Evolutionary conservation across 2,797 vertebrate genomes (phyloP).

Genomic region (Moxostoma hubbsi): DNA sequence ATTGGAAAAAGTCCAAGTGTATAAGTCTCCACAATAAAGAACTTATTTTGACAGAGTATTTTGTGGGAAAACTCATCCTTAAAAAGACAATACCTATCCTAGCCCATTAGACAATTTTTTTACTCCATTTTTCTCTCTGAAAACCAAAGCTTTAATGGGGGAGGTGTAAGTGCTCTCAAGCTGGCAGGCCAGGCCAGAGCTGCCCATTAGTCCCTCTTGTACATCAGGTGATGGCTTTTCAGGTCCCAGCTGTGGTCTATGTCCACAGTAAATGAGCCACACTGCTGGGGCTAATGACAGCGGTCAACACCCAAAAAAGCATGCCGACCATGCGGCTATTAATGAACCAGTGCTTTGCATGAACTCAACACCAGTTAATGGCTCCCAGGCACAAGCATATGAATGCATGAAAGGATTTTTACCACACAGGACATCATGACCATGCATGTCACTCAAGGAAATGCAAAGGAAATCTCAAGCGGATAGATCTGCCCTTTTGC

Average conservation of each 20-base stretch:
- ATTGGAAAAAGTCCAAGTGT: conserved; percentile 4
- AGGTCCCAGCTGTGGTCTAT: conserved; percentile 65
- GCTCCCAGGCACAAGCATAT: conserved; percentile 17
- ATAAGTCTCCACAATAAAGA: background rate
- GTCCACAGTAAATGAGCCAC: conserved; percentile 64
- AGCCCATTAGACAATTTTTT: background rate
- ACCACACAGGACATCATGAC: conserved; percentile 26
- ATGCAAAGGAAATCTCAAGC: conserved; percentile 30
- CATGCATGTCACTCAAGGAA: conserved; percentile 46
- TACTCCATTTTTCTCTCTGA: background rate
- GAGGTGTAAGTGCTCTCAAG: conserved; percentile 1
- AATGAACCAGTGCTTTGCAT: conserved; percentile 24
- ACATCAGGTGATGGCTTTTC: conserved; percentile 57
- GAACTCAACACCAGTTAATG: conserved; percentile 35
- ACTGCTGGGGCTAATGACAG: conserved; percentile 68
- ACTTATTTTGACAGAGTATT: background rate
- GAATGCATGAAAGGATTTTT: conserved; percentile 39
- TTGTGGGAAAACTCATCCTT: background rate
- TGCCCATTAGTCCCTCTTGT: conserved; percentile 42
- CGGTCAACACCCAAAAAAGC: conserved; percentile 64
- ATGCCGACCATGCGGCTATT: conserved; percentile 11
- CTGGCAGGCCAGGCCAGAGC: background rate
- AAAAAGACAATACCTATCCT: background rate
- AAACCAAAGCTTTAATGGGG: conserved; percentile 7
- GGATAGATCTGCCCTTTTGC: conserved; percentile 13